phyloP scores from a whole-genome alignment of 2,888 invertebrate species.

The Melanargia galathea region DNA sequence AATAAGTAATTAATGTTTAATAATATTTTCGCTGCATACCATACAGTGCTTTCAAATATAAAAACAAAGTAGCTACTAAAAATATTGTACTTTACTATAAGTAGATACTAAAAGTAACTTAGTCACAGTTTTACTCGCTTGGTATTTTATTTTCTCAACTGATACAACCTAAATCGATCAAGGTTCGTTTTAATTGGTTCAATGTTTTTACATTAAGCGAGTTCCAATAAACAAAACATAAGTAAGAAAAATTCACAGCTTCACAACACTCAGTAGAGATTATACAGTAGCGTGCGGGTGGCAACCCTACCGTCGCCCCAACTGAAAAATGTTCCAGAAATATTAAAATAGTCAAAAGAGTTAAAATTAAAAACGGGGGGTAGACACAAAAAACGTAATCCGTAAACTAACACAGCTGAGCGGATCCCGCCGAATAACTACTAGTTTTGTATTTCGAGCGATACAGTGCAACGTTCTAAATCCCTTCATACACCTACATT shows the following conservation, averaged over 20 bases:
- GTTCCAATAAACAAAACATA: background rate
- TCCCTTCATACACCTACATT: background rate
- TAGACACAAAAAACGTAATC: conserved; percentile 65
- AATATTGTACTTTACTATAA: too few relatives aligned
- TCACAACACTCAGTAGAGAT: background rate
- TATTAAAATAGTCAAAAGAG: conserved; percentile 82
- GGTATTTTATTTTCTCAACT: too few relatives aligned
- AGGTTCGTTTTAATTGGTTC: too few relatives aligned
- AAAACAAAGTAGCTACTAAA: too few relatives aligned
- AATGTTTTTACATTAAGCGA: too few relatives aligned
- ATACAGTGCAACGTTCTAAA: conserved; percentile 23
- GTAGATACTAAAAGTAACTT: too few relatives aligned
- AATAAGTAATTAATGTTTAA: too few relatives aligned
- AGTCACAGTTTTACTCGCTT: too few relatives aligned
- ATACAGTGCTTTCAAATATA: too few relatives aligned
- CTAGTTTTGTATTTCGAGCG: conserved; percentile 23
- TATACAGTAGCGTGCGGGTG: background rate
- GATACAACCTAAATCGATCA: too few relatives aligned
- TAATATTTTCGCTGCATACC: too few relatives aligned
- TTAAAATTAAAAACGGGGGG: conserved; percentile 80
- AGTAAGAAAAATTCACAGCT: background rate
- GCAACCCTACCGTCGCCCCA: conserved; percentile 54
- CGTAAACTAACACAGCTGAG: conserved; percentile 79
- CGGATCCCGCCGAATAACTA: conserved; percentile 48
- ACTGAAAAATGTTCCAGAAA: conserved; percentile 73